These are phyloP conservation scores for Torymus tubicola DNA, from an alignment of 2,888 invertebrate genomes.

Conservation along the genomic window DNA sequence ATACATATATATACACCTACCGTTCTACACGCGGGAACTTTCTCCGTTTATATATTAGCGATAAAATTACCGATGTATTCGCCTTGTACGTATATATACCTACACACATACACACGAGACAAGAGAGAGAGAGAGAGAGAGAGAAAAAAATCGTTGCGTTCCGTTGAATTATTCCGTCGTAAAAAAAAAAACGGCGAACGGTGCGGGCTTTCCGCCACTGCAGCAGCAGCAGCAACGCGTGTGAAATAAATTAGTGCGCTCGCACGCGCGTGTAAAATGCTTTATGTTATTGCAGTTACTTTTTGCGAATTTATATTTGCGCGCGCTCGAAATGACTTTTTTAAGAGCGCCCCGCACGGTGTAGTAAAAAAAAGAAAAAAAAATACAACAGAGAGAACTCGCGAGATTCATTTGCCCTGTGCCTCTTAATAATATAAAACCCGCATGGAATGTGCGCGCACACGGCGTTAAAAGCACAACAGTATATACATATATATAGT, in stretches of 20 bases:
- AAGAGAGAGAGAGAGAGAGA: neutral
- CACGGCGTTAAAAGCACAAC: no score
- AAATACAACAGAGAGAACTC: no score
- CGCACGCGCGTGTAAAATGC: constrained; percentile 15
- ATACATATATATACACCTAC: no score
- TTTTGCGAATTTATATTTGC: constrained; percentile 25
- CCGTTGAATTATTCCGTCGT: constrained; percentile 44
- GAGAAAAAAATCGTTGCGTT: constrained; percentile 32
- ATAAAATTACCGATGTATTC: constrained; percentile 43
- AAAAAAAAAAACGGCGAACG: constrained; percentile 15
- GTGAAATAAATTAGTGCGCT: constrained; percentile 32
- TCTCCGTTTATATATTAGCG: constrained; percentile 41
- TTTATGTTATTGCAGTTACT: constrained; percentile 37
- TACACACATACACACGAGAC: no score
- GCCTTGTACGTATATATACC: no score
- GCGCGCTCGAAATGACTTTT: constrained; percentile 14
- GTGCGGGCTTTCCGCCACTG: no score
- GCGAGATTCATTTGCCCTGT: no score
- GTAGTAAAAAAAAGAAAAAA: no score
- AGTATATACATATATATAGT: no score
- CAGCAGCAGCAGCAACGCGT: neutral
- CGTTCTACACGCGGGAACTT: constrained; percentile 6
- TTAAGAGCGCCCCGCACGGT: neutral
- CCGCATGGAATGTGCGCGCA: no score
- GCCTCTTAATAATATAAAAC: no score